phyloP scores from a whole-genome alignment of 1,140 invertebrate genomes.

The Thereuonema tuberculata region DNA sequence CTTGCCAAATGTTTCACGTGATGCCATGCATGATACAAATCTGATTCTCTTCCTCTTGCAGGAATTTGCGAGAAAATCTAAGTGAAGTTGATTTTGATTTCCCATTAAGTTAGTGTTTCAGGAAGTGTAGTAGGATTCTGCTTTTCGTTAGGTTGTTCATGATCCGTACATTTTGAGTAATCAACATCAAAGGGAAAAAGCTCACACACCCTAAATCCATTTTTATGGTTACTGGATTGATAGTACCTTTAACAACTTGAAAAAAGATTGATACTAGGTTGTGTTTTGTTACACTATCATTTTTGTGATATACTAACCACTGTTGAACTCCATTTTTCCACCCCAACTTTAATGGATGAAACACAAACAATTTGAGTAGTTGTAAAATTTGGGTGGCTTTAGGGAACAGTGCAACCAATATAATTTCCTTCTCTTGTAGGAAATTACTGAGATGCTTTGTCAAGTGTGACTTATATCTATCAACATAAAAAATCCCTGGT shows the following conservation, averaged over 20 bases:
- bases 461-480: constrained; percentile 8
- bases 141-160: not conserved
- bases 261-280: not conserved
- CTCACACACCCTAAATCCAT: constrained; percentile 2
- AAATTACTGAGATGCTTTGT: constrained; percentile 2
- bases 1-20: no score
- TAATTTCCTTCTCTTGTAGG: constrained; percentile 7
- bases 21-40: no score
- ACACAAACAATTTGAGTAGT: not conserved
- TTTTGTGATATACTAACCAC: not conserved
- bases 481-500: not conserved
- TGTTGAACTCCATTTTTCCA: constrained; percentile 3
- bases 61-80: not conserved
- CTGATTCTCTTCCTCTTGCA: not conserved
- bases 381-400: constrained; percentile 16
- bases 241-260: not conserved
- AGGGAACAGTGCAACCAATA: constrained; percentile 9
- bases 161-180: not conserved
- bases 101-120: not conserved
- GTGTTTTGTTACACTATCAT: not conserved
- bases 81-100: not conserved
- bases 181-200: constrained; percentile 8
- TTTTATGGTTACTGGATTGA: not conserved
- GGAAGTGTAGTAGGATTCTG: not conserved
- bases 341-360: not conserved